A percentile compares a stretch with the other conserved stretches of the same genome.
These are phyloP conservation scores for Ptychobarbus kaznakovi DNA, from an alignment of 2,797 vertebrate species.

Conservation along the genomic window DNA sequence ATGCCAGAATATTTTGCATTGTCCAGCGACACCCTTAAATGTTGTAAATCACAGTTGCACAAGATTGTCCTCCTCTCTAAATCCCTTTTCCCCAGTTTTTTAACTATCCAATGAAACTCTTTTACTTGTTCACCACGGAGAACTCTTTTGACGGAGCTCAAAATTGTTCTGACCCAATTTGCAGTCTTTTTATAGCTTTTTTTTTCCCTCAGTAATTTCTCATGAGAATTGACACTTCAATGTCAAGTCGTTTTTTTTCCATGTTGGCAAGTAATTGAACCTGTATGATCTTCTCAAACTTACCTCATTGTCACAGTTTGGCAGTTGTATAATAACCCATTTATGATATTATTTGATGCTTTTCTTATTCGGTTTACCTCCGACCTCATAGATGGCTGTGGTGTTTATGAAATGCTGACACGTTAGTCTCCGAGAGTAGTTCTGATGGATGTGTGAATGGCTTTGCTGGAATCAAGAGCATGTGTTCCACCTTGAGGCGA, in stretches of 20 bases:
- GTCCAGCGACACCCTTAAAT: neutral
- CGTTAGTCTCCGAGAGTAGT: neutral
- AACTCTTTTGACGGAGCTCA: slow-evolving; percentile 40
- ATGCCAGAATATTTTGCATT: neutral
- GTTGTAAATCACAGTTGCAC: slow-evolving; percentile 6
- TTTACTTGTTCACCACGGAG: slow-evolving; percentile 41
- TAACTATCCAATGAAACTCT: slow-evolving; percentile 37
- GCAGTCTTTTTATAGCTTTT: slow-evolving; percentile 11
- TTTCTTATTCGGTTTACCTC: neutral
- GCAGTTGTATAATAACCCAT: neutral
- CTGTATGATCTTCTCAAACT: slow-evolving; percentile 3
- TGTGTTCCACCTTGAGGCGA: slow-evolving; percentile 47
- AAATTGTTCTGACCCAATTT: slow-evolving; percentile 41
- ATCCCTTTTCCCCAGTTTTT: slow-evolving; percentile 13
- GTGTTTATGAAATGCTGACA: slow-evolving; percentile 29
- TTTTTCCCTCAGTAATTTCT: slow-evolving; percentile 12
- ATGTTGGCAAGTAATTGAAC: slow-evolving; percentile 34
- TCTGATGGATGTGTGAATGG: slow-evolving; percentile 51
- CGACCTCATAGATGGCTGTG: neutral
- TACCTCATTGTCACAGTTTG: neutral
- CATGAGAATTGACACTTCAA: slow-evolving; percentile 25
- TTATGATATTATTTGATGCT: slow-evolving; percentile 7
- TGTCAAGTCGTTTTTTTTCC: slow-evolving; percentile 7
- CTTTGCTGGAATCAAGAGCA: slow-evolving; percentile 38
- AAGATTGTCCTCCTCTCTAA: slow-evolving; percentile 16